Percentiles rank a stretch among this genome's conserved stretches.
Evolutionary conservation across 2,113 vertebrate genomes (phyloP).

Genomic region (Rattus rattus): DNA sequence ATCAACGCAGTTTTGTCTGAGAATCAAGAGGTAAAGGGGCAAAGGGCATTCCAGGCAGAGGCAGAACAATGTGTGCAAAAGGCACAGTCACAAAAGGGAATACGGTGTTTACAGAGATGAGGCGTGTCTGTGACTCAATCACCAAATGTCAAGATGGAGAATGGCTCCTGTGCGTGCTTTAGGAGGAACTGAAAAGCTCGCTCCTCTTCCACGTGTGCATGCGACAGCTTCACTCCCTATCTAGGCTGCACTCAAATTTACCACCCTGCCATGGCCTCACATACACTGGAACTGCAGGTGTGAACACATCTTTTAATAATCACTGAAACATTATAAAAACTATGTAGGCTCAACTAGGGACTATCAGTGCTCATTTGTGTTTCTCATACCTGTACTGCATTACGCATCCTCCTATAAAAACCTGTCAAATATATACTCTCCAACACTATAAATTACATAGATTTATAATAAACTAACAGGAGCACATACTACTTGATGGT

Average conservation of each 20-base stretch:
- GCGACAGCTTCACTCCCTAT: too few relatives aligned
- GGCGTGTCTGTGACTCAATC: constrained; percentile 48
- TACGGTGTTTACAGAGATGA: constrained; percentile 65
- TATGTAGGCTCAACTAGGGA: not conserved
- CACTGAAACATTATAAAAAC: constrained; percentile 31
- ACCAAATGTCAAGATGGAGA: not conserved
- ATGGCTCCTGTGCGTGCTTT: not conserved
- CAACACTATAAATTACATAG: not conserved
- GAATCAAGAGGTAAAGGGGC: not conserved
- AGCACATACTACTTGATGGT: not conserved
- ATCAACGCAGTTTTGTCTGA: constrained; percentile 22
- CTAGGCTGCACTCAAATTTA: not conserved
- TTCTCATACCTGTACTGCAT: not conserved
- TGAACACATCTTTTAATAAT: not conserved
- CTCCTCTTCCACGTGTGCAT: not conserved
- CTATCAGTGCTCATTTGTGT: not conserved
- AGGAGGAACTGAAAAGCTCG: not conserved
- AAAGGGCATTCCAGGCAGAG: not conserved
- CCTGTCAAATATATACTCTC: not conserved
- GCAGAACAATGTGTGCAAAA: constrained; percentile 63
- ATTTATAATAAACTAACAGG: constrained; percentile 9
- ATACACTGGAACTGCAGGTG: not conserved
- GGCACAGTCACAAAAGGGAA: constrained; percentile 60
- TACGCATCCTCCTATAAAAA: not conserved
- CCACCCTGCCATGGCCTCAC: not conserved